Conservation (phyloP, 2,888 invertebrate genomes). For the Lepeophtheirus nordmannii region DNA sequence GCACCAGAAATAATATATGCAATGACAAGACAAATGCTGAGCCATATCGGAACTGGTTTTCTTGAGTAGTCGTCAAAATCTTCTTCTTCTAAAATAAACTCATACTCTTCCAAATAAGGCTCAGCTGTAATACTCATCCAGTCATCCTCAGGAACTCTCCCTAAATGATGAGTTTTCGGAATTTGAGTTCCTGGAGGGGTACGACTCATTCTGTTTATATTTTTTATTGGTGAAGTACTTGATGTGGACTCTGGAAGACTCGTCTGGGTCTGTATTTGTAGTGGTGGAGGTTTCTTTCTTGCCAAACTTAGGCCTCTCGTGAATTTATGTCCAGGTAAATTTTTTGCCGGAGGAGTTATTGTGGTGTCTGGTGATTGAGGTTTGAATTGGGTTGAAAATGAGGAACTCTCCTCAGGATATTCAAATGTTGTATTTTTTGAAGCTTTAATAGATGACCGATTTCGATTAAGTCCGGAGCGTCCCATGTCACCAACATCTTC, state of each 20-base stretch:
- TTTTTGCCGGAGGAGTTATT: no score
- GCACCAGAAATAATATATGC: slow-evolving; percentile 79
- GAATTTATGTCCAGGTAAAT: neutral
- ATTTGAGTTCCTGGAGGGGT: slow-evolving; percentile 33
- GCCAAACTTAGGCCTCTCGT: neutral
- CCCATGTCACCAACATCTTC: neutral
- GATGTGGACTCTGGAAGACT: slow-evolving; percentile 26
- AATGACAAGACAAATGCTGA: slow-evolving; percentile 65
- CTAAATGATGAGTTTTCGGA: slow-evolving; percentile 39
- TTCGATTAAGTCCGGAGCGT: neutral
- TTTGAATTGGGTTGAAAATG: no score
- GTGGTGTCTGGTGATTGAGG: no score
- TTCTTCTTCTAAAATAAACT: slow-evolving; percentile 30
- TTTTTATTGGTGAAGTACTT: neutral
- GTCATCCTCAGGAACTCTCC: slow-evolving; percentile 39
- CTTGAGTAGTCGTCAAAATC: slow-evolving; percentile 34
- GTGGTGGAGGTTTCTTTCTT: slow-evolving; percentile 23
- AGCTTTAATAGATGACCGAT: neutral
- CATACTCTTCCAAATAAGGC: slow-evolving; percentile 33
- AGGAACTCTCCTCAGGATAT: neutral
- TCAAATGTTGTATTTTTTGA: neutral
- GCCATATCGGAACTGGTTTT: slow-evolving; percentile 58
- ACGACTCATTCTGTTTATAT: no score
- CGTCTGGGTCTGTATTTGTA: slow-evolving; percentile 27
- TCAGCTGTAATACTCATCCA: slow-evolving; percentile 35